Conservation (phyloP, 2,797 vertebrate genomes). For the Eremophila alpestris region DNA sequence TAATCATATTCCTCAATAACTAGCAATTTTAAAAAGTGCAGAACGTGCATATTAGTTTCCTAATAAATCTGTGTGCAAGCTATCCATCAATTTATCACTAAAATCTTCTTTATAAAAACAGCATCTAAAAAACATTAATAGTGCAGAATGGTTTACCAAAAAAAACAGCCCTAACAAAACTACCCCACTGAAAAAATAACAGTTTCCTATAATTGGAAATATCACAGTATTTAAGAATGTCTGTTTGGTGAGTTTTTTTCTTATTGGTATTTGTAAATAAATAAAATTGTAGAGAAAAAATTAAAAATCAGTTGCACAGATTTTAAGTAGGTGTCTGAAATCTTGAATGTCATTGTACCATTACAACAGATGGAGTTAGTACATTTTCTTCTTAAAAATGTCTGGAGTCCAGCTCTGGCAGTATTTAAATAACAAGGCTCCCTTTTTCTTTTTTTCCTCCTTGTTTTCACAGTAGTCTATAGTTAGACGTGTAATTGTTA, state of each 20-base stretch:
- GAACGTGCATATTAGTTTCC: neutral
- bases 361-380: constrained; percentile 48
- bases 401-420: neutral
- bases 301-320: constrained; percentile 30
- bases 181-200: neutral
- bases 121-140: neutral
- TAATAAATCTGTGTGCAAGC: neutral
- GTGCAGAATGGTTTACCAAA: neutral
- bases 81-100: neutral
- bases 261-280: neutral
- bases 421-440: neutral
- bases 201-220: neutral
- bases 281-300: neutral
- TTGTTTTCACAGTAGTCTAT: neutral
- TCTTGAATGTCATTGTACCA: constrained; percentile 31
- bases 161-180: neutral
- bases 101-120: neutral
- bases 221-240: neutral
- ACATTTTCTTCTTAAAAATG: constrained; percentile 7
- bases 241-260: neutral
- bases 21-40: neutral
- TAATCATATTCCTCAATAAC: neutral
- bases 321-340: constrained; percentile 73
- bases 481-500: neutral
- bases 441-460: neutral